Base-by-base conservation (phyloP, 2,113 vertebrate genomes). In the Benitochromis conjunctus region DNA sequence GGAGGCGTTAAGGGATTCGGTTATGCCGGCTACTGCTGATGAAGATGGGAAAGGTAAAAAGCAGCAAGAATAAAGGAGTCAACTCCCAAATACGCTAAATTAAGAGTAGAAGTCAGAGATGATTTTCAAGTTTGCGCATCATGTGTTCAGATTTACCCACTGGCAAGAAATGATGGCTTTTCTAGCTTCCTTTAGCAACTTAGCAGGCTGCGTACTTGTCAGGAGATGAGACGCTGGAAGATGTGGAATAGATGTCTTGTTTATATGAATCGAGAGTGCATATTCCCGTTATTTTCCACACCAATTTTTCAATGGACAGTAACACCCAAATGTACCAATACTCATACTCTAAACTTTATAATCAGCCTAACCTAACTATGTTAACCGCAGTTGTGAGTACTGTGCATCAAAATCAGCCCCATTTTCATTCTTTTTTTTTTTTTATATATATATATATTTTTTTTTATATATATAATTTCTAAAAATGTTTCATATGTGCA, bases 21-120 rank as follows among this genome's bases (percentile, higher is more conserved):
- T 82, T 87, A 71, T 80, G 88, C 85, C 5, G 87, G 89, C 71
- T 79, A 84, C 77, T 85, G 69, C 69, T 83, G 71, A 85, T 77
- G 31, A 80, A 66, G 41, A 83, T 56, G 80, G 24, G 78, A 86
- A 3, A 14, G 7, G 55, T 55, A 79, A 54, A 79, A 81, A 85
- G 74, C 86, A 91, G 85, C 86, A 78, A 48, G 38, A 77, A 18
- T 77, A 4, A 0, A 71, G 29, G 29, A 5, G 34, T 64, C 10
- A n/a, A 38, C 69, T 81, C 31, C 76, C 51, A 56, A 81, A 87
- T 57, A 88, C 16, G 48, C 19, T 43, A 36, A 74, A 46, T 34
- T 12, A 57, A 80, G 31, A 60, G 7, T 56, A 60, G 1, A 29
- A 64, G 4, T 66, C 43, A 34, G 21, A 57, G 34, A 57, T 31